These are phyloP conservation scores for Garra rufa DNA, from an alignment of 2,113 vertebrate genomes.

Conservation along the genomic window DNA sequence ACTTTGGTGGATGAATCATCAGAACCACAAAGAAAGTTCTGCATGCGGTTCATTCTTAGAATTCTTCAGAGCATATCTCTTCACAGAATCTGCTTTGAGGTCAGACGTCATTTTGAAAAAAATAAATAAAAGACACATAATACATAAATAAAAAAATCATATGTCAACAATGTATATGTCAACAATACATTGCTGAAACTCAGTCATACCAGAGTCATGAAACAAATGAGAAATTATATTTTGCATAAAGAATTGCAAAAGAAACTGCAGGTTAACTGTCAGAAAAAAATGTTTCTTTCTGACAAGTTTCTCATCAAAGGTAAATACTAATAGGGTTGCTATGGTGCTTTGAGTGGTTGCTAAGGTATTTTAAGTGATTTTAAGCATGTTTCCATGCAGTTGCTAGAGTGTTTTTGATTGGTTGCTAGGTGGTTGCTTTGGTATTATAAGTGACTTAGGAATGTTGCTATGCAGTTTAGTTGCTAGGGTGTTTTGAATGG, in stretches of 20 bases:
- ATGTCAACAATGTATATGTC: background rate
- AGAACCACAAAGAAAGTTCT: conserved; percentile 23
- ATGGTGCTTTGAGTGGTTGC: too few relatives aligned
- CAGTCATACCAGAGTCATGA: background rate
- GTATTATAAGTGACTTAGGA: too few relatives aligned
- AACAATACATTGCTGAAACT: background rate
- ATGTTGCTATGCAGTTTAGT: too few relatives aligned
- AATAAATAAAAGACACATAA: too few relatives aligned
- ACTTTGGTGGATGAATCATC: conserved; percentile 32
- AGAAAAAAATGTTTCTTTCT: background rate
- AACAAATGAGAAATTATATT: background rate
- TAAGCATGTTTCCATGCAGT: too few relatives aligned
- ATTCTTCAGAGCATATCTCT: conserved; percentile 2
- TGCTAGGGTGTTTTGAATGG: too few relatives aligned
- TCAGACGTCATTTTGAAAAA: background rate
- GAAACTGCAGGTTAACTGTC: too few relatives aligned
- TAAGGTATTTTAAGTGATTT: too few relatives aligned
- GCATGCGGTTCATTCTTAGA: conserved; percentile 38
- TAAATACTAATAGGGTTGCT: background rate
- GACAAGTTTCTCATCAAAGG: background rate
- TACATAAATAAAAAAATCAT: too few relatives aligned
- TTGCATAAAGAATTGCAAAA: background rate
- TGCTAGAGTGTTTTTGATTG: too few relatives aligned
- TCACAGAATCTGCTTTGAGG: conserved; percentile 36
- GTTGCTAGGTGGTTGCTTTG: too few relatives aligned